phyloP scores from a whole-genome alignment of 2,888 invertebrate species.

The Hemithea aestivaria region DNA sequence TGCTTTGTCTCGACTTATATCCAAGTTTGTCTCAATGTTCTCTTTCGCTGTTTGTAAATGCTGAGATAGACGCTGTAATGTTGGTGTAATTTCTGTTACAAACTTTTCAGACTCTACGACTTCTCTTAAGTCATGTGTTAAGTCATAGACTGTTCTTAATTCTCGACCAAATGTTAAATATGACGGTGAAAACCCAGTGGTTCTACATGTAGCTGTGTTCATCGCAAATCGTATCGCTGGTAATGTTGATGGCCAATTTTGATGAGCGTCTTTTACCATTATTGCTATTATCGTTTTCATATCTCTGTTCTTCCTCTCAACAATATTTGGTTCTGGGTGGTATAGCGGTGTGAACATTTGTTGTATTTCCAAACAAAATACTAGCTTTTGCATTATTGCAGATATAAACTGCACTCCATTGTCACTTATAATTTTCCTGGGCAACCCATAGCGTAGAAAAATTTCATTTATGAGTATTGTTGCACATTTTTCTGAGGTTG shows the following conservation, averaged over 20 bases:
- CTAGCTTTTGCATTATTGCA: conserved; percentile 9
- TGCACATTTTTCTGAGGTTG: too few relatives aligned
- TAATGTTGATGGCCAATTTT: conserved; percentile 9
- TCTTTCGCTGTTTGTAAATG: background rate
- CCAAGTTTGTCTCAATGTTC: background rate
- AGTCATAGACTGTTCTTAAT: conserved; percentile 10
- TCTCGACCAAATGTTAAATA: conserved; percentile 22
- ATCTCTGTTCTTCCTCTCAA: conserved; percentile 37
- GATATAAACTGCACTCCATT: conserved; percentile 33
- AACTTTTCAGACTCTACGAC: conserved; percentile 12
- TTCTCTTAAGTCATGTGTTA: conserved; percentile 8
- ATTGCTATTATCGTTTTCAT: conserved; percentile 28
- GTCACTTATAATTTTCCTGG: conserved; percentile 39
- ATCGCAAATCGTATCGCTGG: conserved; percentile 19
- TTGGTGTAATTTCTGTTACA: conserved; percentile 8
- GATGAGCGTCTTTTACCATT: conserved; percentile 4
- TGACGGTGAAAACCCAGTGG: conserved; percentile 14
- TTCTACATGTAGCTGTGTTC: conserved; percentile 6
- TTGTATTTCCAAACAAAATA: background rate
- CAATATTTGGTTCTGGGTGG: conserved; percentile 32
- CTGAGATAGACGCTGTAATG: background rate
- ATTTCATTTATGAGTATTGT: conserved; percentile 24
- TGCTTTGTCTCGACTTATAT: background rate
- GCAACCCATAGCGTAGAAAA: conserved; percentile 37
- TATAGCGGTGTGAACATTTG: conserved; percentile 19